Percentiles rank a stretch among this genome's conserved stretches.
Evolutionary conservation across 2,888 invertebrate genomes (phyloP).

Genomic region (Zootermopsis nevadensis): DNA sequence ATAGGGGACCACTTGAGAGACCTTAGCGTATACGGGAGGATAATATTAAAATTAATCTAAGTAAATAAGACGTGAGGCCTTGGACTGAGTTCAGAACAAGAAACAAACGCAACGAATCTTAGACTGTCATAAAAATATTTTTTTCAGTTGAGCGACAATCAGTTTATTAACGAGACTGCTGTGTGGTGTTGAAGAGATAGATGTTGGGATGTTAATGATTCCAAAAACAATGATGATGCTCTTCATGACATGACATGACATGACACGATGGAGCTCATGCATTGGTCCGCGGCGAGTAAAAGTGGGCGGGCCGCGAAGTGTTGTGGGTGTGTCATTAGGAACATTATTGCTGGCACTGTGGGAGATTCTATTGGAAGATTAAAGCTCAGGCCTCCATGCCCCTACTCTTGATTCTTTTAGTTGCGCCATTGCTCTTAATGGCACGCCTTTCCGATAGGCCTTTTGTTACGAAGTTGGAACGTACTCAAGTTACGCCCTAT

Average conservation of each 20-base stretch:
- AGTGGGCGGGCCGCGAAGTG: slow-evolving; percentile 4
- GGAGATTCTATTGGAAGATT: slow-evolving; percentile 44
- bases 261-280: background rate
- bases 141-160: no score
- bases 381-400: background rate
- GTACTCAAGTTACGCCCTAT: background rate
- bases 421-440: slow-evolving; percentile 28
- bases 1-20: no score
- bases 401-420: background rate
- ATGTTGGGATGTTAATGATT: no score
- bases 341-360: slow-evolving; percentile 41
- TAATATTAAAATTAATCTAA: no score
- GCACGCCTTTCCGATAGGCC: slow-evolving; percentile 22
- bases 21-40: no score
- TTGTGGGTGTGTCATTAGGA: slow-evolving; percentile 37
- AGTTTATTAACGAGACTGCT: background rate
- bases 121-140: no score
- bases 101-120: no score
- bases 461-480: background rate
- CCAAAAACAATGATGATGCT: background rate
- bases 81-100: no score
- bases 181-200: background rate
- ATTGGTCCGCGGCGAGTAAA: background rate
- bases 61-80: no score
- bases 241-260: background rate